These are phyloP conservation scores for Zaprionus ghesquierei DNA, from an alignment of 1,140 invertebrate genomes.

Conservation along the genomic window DNA sequence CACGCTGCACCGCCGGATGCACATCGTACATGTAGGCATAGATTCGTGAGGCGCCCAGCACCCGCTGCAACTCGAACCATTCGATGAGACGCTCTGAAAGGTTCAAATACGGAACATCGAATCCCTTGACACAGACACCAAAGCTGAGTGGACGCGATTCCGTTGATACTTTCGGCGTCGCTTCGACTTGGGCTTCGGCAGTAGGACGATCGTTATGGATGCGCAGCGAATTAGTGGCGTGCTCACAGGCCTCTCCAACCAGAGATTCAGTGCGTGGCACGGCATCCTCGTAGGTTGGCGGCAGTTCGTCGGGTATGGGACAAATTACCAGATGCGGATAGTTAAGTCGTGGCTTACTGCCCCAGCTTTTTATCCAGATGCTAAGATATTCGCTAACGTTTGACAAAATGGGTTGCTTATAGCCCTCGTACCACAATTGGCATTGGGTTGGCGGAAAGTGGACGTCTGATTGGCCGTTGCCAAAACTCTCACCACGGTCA, in stretches of 20 bases:
- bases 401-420: constrained; percentile 88
- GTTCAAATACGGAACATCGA: constrained; percentile 95
- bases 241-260: constrained; percentile 90
- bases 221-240: constrained; percentile 90
- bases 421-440: constrained; percentile 93
- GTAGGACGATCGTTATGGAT: constrained; percentile 87
- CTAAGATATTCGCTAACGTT: constrained; percentile 92
- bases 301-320: constrained; percentile 88
- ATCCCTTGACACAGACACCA: constrained; percentile 96
- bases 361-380: constrained; percentile 95
- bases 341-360: constrained; percentile 92
- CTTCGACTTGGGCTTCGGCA: neutral
- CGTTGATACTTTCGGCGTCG: constrained; percentile 81
- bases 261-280: constrained; percentile 92
- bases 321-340: constrained; percentile 94
- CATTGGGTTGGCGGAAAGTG: constrained; percentile 88
- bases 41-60: constrained; percentile 94
- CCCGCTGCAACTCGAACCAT: constrained; percentile 94
- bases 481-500: constrained; percentile 87
- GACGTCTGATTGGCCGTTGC: constrained; percentile 92
- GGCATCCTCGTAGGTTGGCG: constrained; percentile 82
- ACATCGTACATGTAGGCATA: constrained; percentile 95
- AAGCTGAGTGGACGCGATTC: constrained; percentile 90
- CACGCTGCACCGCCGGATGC: constrained; percentile 94
- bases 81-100: constrained; percentile 93